phyloP scores from a whole-genome alignment of 2,797 vertebrate species.

The Lophius americanus region DNA sequence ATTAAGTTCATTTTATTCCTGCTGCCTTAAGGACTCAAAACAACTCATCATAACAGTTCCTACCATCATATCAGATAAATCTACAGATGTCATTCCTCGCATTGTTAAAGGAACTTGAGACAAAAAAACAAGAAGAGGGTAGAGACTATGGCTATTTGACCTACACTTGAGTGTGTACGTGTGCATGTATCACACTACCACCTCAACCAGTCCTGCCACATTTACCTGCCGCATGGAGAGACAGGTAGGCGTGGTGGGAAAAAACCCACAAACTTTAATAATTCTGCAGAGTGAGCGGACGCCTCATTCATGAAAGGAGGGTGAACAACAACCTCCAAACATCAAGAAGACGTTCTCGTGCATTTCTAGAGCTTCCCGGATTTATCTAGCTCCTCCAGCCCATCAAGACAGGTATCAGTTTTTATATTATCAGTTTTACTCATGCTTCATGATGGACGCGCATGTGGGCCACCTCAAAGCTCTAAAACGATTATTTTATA shows the following conservation, averaged over 20 bases:
- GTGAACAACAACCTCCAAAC: neutral
- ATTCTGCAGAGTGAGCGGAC: neutral
- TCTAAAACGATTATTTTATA: too few relatives aligned
- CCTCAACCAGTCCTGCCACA: conserved; percentile 66
- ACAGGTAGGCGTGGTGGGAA: conserved; percentile 32
- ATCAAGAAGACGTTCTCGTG: neutral
- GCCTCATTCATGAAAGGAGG: neutral
- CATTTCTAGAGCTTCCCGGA: conserved; percentile 12
- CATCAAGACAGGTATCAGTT: conserved; percentile 34
- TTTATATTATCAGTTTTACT: neutral
- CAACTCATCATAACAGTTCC: too few relatives aligned
- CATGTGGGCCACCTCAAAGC: too few relatives aligned
- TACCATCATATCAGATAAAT: too few relatives aligned
- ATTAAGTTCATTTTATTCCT: too few relatives aligned
- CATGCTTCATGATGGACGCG: too few relatives aligned
- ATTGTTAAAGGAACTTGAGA: neutral
- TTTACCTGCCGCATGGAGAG: conserved; percentile 33
- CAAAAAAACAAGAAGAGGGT: neutral
- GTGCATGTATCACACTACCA: neutral
- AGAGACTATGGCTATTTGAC: conserved; percentile 12
- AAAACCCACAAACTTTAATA: conserved; percentile 9
- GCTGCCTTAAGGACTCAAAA: too few relatives aligned
- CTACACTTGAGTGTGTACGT: conserved; percentile 9
- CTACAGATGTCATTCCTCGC: neutral
- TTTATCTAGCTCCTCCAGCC: neutral